A percentile compares a stretch with the other conserved stretches of the same genome.
Conservation (phyloP, 2,113 vertebrate species). For the Neoarius graeffei region DNA sequence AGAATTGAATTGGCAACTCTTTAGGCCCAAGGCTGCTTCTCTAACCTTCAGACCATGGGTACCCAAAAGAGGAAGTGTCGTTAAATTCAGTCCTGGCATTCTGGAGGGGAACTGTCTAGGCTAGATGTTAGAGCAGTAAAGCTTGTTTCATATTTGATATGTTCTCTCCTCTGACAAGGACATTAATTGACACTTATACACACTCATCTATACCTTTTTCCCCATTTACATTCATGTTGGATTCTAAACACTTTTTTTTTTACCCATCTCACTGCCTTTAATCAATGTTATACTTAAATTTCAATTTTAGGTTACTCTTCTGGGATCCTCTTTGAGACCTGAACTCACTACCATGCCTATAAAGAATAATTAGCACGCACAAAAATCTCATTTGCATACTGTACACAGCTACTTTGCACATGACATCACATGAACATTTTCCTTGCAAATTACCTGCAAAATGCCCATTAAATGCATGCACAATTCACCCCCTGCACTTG, state of each 20-base stretch:
- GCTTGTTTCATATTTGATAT: background rate
- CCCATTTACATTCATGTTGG: background rate
- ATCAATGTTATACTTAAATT: background rate
- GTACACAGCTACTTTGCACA: background rate
- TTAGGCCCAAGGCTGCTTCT: too few relatives aligned
- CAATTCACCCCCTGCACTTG: background rate
- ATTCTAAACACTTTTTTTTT: background rate
- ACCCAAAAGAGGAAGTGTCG: background rate
- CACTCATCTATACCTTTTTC: background rate
- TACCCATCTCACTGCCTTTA: conserved; percentile 17
- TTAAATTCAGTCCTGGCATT: background rate
- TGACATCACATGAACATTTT: background rate
- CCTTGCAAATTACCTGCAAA: background rate
- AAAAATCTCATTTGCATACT: conserved; percentile 2
- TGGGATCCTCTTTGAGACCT: background rate
- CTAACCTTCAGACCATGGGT: too few relatives aligned
- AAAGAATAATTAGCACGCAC: background rate
- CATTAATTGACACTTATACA: background rate
- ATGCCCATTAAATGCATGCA: background rate
- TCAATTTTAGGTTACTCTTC: conserved; percentile 5
- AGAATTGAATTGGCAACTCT: too few relatives aligned
- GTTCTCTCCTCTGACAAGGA: background rate
- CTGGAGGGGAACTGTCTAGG: background rate
- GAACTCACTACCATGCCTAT: background rate
- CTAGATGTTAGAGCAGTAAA: background rate